A percentile compares a stretch with the other conserved stretches of the same genome.
These are phyloP conservation scores for Teleogryllus oceanicus DNA, from an alignment of 2,888 invertebrate species.

Conservation along the genomic window DNA sequence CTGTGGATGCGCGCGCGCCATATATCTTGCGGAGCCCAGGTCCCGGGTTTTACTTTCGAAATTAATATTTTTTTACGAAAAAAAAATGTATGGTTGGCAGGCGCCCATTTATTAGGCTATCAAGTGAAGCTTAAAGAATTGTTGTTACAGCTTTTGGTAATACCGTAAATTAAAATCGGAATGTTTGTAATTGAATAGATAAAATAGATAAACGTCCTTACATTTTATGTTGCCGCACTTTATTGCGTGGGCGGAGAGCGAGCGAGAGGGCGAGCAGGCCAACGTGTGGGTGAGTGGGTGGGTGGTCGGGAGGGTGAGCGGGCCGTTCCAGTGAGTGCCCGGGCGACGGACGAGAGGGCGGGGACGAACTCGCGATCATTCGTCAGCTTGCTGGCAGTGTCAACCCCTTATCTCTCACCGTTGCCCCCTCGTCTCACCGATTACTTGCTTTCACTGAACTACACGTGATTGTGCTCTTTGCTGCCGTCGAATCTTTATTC, in stretches of 20 bases:
- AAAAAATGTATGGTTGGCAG: not conserved
- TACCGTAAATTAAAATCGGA: conserved; percentile 18
- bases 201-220: conserved; percentile 9
- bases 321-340: not conserved
- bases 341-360: too few species aligned
- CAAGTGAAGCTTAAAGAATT: conserved; percentile 18
- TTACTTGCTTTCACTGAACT: too few species aligned
- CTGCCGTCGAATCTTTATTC: too few species aligned
- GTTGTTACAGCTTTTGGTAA: conserved; percentile 18
- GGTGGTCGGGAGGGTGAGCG: not conserved
- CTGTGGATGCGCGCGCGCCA: not conserved
- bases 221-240: conserved; percentile 18
- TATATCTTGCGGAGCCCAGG: conserved; percentile 18
- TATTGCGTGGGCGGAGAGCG: not conserved
- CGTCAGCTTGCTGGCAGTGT: too few species aligned
- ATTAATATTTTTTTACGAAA: conserved; percentile 23
- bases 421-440: too few species aligned
- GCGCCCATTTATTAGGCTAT: conserved; percentile 18
- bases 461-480: too few species aligned
- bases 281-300: not conserved
- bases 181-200: conserved; percentile 18
- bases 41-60: conserved; percentile 22
- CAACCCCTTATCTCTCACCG: too few species aligned
- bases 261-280: not conserved
- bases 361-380: too few species aligned